These are phyloP conservation scores for Galeopterus variegatus DNA, from an alignment of 2,113 vertebrate species.

Conservation along the genomic window DNA sequence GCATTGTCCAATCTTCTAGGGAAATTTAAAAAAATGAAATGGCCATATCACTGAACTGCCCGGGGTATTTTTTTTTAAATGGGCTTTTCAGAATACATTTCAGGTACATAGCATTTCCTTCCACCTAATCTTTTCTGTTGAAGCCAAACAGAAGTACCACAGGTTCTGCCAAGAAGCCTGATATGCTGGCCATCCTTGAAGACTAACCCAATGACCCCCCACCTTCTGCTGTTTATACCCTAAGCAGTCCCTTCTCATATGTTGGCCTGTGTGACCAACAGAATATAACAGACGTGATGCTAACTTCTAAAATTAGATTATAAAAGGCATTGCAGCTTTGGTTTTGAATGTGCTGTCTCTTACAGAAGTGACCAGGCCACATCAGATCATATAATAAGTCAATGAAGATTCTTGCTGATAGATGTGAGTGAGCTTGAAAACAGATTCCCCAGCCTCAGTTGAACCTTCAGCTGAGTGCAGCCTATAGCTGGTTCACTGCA, in stretches of 20 bases:
- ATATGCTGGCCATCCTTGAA: background rate
- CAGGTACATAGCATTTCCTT: background rate
- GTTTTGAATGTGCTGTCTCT: background rate
- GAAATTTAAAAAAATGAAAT: slow-evolving; percentile 19
- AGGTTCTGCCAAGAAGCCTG: background rate
- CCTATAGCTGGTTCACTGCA: background rate
- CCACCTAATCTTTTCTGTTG: background rate
- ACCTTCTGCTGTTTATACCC: background rate
- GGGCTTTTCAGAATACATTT: background rate
- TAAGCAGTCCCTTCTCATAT: background rate
- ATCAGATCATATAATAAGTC: background rate
- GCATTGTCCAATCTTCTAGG: background rate
- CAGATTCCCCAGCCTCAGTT: background rate
- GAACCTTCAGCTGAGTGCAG: background rate
- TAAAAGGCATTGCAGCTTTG: background rate
- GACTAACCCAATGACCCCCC: background rate
- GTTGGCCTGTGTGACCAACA: background rate
- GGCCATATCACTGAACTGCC: background rate
- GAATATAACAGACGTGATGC: background rate
- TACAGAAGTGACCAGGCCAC: background rate
- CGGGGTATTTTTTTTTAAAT: background rate
- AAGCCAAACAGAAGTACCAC: background rate
- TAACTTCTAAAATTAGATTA: background rate
- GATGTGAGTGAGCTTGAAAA: background rate
- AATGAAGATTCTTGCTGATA: background rate